Percentiles rank a stretch among this genome's conserved stretches.
phyloP scores from a whole-genome alignment of 2,888 invertebrate species.

The Argyresthia albistria region DNA sequence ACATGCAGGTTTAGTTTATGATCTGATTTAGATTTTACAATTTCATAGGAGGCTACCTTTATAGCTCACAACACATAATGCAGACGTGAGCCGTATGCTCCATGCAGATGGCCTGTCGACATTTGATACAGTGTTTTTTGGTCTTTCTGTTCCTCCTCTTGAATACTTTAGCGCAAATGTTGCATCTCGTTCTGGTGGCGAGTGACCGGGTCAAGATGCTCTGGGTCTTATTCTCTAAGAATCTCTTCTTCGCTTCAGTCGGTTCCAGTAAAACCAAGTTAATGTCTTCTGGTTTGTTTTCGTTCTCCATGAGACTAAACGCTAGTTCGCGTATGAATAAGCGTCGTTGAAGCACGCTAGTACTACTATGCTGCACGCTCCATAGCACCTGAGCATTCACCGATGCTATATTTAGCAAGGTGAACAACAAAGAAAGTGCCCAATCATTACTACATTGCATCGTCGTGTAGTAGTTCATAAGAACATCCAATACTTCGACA shows the following conservation, averaged over 20 bases:
- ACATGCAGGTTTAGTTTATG: background rate
- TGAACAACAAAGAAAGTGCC: constrained; percentile 53
- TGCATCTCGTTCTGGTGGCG: constrained; percentile 31
- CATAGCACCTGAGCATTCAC: constrained; percentile 59
- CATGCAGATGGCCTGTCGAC: constrained; percentile 45
- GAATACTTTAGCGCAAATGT: constrained; percentile 31
- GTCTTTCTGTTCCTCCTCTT: constrained; percentile 48
- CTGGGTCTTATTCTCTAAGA: background rate
- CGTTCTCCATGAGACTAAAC: constrained; percentile 31
- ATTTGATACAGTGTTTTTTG: constrained; percentile 41
- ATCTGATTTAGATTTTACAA: background rate
- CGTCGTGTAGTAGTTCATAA: constrained; percentile 60
- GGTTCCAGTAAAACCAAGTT: constrained; percentile 6
- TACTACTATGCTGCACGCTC: constrained; percentile 28
- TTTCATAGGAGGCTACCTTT: background rate
- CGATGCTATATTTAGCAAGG: constrained; percentile 51
- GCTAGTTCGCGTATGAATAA: constrained; percentile 47
- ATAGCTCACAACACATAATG: constrained; percentile 27
- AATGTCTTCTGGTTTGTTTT: background rate
- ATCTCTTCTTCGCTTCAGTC: background rate
- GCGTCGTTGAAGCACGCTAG: constrained; percentile 31
- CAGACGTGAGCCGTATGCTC: constrained; percentile 48
- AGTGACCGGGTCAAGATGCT: background rate
- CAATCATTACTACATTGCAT: constrained; percentile 57
- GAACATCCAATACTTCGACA: constrained; percentile 49